Percentiles rank a stretch among this genome's conserved stretches.
phyloP scores from a whole-genome alignment of 1,140 invertebrate species.

The Tetramorium parvispinum region DNA sequence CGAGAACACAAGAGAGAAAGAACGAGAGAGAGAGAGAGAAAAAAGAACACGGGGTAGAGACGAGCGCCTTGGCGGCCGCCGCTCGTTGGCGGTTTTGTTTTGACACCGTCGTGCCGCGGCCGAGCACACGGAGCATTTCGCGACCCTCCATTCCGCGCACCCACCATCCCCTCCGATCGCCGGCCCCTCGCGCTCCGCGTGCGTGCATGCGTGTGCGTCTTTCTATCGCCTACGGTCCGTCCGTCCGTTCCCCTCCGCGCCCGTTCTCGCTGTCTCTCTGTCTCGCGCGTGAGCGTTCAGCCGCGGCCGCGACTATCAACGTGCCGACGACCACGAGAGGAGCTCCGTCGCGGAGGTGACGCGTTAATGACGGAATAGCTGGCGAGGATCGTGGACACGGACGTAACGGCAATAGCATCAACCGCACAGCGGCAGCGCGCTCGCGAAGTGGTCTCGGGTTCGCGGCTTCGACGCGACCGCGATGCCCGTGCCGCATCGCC shows the following conservation, averaged over 20 bases:
- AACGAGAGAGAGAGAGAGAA: not conserved
- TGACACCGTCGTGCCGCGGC: conserved; percentile 53
- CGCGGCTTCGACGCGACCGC: conserved; percentile 73
- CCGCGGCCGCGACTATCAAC: conserved; percentile 13
- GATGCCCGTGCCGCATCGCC: conserved; percentile 79
- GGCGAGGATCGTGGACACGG: not conserved
- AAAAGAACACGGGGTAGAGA: too few species aligned
- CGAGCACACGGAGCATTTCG: conserved; percentile 22
- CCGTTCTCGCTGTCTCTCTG: conserved; percentile 11
- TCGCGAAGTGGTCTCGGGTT: conserved; percentile 54
- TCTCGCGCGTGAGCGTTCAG: not conserved
- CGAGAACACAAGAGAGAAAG: not conserved
- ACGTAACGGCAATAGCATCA: not conserved
- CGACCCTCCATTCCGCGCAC: conserved; percentile 24
- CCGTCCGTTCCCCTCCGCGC: not conserved
- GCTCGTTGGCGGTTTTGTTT: conserved; percentile 76
- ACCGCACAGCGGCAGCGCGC: conserved; percentile 23
- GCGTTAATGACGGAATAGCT: conserved; percentile 48
- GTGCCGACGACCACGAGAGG: not conserved
- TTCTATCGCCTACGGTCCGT: not conserved
- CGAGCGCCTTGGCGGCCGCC: conserved; percentile 53
- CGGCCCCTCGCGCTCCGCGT: too few species aligned
- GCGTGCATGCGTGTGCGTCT: not conserved
- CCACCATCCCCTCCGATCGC: not conserved
- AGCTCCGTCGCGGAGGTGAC: not conserved